phyloP scores from a whole-genome alignment of 2,113 vertebrate genomes.

The Rhinichthys klamathensis region DNA sequence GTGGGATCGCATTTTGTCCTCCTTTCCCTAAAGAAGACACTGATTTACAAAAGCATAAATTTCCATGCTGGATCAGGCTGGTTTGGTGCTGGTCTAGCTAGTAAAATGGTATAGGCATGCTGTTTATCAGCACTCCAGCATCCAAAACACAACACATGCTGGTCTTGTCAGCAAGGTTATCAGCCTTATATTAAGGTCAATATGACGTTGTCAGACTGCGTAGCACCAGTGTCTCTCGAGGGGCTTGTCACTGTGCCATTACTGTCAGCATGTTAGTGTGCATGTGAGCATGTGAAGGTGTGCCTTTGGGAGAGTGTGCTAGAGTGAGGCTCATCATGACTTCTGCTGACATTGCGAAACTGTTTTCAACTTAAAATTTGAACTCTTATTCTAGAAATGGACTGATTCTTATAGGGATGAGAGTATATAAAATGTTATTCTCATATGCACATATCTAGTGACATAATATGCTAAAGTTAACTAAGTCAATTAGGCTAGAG shows the following conservation, averaged over 20 bases:
- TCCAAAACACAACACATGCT: not conserved
- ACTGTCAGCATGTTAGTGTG: conserved; percentile 16
- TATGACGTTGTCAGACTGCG: not conserved
- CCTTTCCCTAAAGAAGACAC: not conserved
- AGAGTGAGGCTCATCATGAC: not conserved
- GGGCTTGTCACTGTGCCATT: conserved; percentile 19
- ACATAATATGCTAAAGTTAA: too few species aligned
- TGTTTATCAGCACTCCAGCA: not conserved
- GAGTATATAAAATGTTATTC: not conserved
- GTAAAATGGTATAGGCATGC: not conserved
- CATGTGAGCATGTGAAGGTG: not conserved
- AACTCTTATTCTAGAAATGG: not conserved
- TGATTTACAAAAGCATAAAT: too few species aligned
- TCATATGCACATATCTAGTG: not conserved
- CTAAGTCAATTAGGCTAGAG: too few species aligned
- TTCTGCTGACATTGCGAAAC: not conserved
- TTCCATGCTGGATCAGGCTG: not conserved
- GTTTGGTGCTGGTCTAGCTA: not conserved
- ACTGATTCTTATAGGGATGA: not conserved
- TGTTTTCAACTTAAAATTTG: not conserved
- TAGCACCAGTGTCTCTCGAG: conserved; percentile 3
- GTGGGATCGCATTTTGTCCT: not conserved
- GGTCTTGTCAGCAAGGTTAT: conserved; percentile 6
- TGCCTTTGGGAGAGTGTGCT: not conserved
- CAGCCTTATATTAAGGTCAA: conserved; percentile 24